phyloP scores from a whole-genome alignment of 2,113 vertebrate genomes.

The Aleadryas rufinucha region DNA sequence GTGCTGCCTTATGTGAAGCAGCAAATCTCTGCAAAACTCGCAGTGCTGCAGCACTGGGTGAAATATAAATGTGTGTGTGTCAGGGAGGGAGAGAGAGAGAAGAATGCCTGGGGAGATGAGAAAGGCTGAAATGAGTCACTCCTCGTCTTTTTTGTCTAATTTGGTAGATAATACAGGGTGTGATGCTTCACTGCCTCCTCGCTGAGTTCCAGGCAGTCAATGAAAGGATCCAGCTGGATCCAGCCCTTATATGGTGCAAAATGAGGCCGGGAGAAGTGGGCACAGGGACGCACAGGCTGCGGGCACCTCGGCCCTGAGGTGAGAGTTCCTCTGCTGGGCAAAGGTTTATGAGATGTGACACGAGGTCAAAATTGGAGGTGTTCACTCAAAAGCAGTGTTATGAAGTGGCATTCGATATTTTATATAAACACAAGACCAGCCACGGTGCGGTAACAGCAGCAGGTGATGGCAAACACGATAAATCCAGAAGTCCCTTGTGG shows the following conservation, averaged over 20 bases:
- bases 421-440: neutral
- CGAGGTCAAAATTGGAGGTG: neutral
- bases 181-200: neutral
- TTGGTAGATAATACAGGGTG: neutral
- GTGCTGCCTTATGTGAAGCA: neutral
- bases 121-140: conserved; percentile 20
- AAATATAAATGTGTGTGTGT: neutral
- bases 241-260: neutral
- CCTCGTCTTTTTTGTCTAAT: neutral
- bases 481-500: neutral
- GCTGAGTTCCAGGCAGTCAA: neutral
- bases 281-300: neutral
- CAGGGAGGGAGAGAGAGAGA: neutral
- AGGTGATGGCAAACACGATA: accelerated
- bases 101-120: neutral
- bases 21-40: neutral
- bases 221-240: neutral
- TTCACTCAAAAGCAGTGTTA: neutral
- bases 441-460: accelerated
- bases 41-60: neutral
- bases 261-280: neutral
- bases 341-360: neutral
- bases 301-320: accelerated
- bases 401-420: neutral
- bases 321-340: neutral